Base-by-base conservation (phyloP, 2,888 invertebrate genomes). In the Eucera pruinosa region DNA sequence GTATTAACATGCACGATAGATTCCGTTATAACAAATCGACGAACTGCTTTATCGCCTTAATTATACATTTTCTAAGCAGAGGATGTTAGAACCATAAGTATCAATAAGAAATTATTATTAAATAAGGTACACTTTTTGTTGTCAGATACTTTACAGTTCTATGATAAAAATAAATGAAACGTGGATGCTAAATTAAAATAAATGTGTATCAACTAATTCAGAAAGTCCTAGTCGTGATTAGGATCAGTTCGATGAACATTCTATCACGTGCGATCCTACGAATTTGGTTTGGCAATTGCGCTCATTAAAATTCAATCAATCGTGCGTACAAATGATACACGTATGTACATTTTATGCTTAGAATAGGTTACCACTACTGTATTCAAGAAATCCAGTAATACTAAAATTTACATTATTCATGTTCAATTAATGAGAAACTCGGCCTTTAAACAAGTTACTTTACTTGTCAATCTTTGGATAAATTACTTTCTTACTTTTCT, bases 1-100 rank as follows among this genome's bases (percentile, higher is more conserved):
- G 48, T 61, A 55, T 68, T 68, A 61, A 61, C 60, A 54, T 60
- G 45, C 15, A 5, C n/a, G 13, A 27, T n/a, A n/a, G n/a, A 65
- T 33, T 30, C 33, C 25, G 13, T 36, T 58, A 33, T 2, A 23
- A 9, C 11, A 50, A 41, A 57, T 41, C 23, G 15, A 9, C n/a
- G 0, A 20, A 52, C 18, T 23, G 0, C 43, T 61, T 25, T 52
- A 43, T 27, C 36, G 2, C 15, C 18, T 43, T 50, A 13, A 20
- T 18, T 23, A 36, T 30, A 15, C 18, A 0, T 11, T n/a, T n/a
- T n/a, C n/a, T n/a, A n/a, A n/a, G n/a, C n/a, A n/a, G n/a, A n/a
- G n/a, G n/a, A n/a, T n/a, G n/a, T n/a, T n/a, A n/a, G n/a, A n/a
- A 9, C 18, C 15, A 1, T 6, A 18, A 0, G 20, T 7, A 2